Percentiles rank a stretch among this genome's conserved stretches.
Conservation (phyloP, 2,888 invertebrate genomes). For the Perizoma affinitatum region DNA sequence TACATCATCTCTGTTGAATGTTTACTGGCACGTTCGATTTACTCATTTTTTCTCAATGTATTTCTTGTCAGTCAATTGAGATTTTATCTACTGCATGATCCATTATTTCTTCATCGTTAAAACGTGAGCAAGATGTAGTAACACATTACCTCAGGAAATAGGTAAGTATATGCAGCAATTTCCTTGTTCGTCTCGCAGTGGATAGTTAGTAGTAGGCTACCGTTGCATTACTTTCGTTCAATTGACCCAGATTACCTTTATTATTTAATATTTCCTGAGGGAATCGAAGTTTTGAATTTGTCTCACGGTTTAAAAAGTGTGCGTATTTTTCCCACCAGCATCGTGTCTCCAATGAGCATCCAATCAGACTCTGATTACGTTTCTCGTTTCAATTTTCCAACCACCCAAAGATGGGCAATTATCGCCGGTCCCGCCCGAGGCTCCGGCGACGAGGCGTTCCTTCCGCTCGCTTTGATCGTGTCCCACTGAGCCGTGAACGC, state of each 20-base stretch:
- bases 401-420: conserved; percentile 8
- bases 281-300: too few species aligned
- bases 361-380: conserved; percentile 7
- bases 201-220: neutral
- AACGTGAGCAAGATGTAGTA: conserved; percentile 15
- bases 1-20: too few species aligned
- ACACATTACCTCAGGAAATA: conserved; percentile 15
- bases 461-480: conserved; percentile 1
- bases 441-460: conserved; percentile 9
- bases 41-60: too few species aligned
- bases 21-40: too few species aligned
- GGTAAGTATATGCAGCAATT: conserved; percentile 24
- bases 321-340: too few species aligned
- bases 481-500: too few species aligned
- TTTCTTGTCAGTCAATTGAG: neutral
- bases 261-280: too few species aligned
- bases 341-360: neutral
- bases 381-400: conserved; percentile 1
- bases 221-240: conserved; percentile 15
- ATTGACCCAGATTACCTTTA: conserved; percentile 10
- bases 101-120: neutral
- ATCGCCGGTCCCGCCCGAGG: neutral
- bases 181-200: conserved; percentile 7
- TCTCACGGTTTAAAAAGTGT: too few species aligned
- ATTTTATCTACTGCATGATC: neutral